Evolutionary conservation across 2,888 invertebrate genomes (phyloP).

Genomic region (Drosophila tripunctata): DNA sequence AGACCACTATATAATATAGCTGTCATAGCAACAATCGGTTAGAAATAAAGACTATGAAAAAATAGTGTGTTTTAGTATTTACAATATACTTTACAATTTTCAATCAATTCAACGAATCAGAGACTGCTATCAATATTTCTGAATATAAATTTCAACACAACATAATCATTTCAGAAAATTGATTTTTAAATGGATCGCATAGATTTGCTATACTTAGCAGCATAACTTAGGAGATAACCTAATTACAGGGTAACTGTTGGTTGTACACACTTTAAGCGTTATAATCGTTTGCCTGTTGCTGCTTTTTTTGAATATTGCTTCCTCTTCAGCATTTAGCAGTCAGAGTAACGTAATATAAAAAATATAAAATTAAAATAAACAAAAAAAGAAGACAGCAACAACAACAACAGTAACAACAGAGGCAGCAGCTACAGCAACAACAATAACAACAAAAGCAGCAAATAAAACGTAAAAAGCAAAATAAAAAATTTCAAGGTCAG

Average conservation of each 20-base stretch:
- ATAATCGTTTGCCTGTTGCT: slow-evolving; percentile 39
- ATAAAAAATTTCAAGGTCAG: slow-evolving; percentile 78
- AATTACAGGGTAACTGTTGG: slow-evolving; percentile 4
- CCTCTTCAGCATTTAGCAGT: slow-evolving; percentile 64
- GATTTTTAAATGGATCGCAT: no score
- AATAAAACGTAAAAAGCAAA: slow-evolving; percentile 68
- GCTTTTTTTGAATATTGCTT: slow-evolving; percentile 62
- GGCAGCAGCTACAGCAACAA: slow-evolving; percentile 13
- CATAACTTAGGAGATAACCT: neutral
- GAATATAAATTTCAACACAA: no score
- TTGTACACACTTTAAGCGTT: slow-evolving; percentile 14
- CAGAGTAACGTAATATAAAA: slow-evolving; percentile 64
- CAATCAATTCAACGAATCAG: no score
- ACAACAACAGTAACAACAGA: neutral
- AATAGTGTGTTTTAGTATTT: no score
- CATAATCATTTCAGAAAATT: no score
- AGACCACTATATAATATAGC: no score
- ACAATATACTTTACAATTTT: no score
- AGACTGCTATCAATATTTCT: no score
- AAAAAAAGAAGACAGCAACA: slow-evolving; percentile 48
- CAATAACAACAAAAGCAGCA: slow-evolving; percentile 41
- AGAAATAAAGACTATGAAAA: no score
- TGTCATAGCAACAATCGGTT: no score
- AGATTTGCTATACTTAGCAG: no score
- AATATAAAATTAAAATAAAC: slow-evolving; percentile 61